A percentile compares a stretch with the other conserved stretches of the same genome.
phyloP scores from a whole-genome alignment of 2,113 vertebrate genomes.

The Tamias sibiricus region DNA sequence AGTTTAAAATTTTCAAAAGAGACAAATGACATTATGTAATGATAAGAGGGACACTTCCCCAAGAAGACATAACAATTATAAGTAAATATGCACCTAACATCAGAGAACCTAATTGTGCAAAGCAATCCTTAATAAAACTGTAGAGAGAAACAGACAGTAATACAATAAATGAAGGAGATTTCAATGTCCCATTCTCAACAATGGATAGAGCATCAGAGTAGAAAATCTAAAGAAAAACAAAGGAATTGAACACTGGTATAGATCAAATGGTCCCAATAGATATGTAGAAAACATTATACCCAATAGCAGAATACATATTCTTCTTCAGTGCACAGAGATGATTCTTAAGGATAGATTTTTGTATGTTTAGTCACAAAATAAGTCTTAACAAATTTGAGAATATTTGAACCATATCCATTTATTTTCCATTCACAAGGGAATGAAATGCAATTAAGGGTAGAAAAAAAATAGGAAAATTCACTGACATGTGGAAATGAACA shows the following conservation, averaged over 20 bases:
- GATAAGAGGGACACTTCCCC: background rate
- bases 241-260: background rate
- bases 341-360: background rate
- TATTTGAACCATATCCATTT: background rate
- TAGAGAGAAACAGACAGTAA: background rate
- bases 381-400: background rate
- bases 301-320: background rate
- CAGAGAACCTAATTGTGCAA: background rate
- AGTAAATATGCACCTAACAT: background rate
- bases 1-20: background rate
- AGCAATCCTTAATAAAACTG: background rate
- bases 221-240: background rate
- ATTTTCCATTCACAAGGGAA: background rate
- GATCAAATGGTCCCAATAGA: background rate
- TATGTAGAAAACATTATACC: background rate
- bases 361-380: background rate
- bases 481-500: background rate
- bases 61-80: background rate
- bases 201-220: background rate
- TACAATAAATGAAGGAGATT: background rate
- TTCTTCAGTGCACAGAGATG: background rate
- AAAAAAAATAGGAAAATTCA: background rate
- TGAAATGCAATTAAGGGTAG: background rate
- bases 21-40: background rate
- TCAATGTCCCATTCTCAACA: background rate